phyloP scores from a whole-genome alignment of 2,888 invertebrate species.

The Podabrus alpinus region DNA sequence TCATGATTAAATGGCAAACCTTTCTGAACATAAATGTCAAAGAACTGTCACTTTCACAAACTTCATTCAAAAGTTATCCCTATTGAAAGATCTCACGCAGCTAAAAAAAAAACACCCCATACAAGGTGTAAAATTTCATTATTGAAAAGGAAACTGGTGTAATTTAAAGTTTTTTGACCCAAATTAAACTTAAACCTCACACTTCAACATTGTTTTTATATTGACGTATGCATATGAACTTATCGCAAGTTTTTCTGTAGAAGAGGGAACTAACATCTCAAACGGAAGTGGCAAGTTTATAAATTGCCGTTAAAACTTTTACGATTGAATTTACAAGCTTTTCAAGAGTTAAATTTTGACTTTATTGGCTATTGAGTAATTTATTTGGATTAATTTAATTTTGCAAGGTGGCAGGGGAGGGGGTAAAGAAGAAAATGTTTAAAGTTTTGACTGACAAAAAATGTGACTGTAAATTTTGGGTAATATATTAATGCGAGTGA shows the following conservation, averaged over 20 bases:
- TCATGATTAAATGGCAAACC: too few relatives aligned
- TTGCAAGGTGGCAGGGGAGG: background rate
- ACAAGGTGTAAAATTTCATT: too few relatives aligned
- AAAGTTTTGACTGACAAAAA: background rate
- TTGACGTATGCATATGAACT: background rate
- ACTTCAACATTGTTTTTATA: background rate
- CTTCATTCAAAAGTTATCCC: too few relatives aligned
- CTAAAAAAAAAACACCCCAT: too few relatives aligned
- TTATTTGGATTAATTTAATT: background rate
- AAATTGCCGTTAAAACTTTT: background rate
- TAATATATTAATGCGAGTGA: background rate
- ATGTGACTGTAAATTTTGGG: background rate
- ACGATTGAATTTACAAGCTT: background rate
- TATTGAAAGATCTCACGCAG: too few relatives aligned
- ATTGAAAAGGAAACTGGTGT: too few relatives aligned
- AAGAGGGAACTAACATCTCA: background rate
- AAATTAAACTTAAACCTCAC: background rate
- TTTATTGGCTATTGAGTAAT: background rate
- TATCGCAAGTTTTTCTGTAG: background rate
- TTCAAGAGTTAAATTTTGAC: background rate
- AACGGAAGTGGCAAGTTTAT: background rate
- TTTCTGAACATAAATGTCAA: too few relatives aligned
- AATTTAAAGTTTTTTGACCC: too few relatives aligned
- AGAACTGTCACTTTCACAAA: too few relatives aligned
- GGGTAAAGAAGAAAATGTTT: too few relatives aligned